Evolutionary conservation across 1,140 invertebrate species (phyloP), one percentile per base, ranked within the genome.

Genomic region (Maniola jurtina): DNA sequence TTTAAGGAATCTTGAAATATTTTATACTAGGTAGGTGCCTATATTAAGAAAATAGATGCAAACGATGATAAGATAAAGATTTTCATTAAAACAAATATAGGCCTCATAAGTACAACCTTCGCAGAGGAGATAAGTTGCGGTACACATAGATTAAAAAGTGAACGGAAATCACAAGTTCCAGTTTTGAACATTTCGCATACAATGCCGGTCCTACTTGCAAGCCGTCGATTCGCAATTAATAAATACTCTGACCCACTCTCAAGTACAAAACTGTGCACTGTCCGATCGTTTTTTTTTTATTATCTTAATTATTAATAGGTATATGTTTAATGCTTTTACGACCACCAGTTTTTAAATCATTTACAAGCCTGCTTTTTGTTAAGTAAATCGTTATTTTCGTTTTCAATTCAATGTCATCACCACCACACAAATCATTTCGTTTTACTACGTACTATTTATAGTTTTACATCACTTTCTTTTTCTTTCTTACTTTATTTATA

Each of bases 171-270:
- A 72, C 74, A 75, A 82, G 79, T 79, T 75, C 79, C 77, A 84
- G 68, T 81, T 83, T 77, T 66, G 56, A 75, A 64, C 56, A 79
- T 79, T 81, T 83, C 78, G 75, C 77, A 88, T 83, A 88, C 85
- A 88, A 88, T 86, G 76, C 75, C 68, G 74, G 68, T 71, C 73
- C 77, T 74, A 86, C 77, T 84, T 79, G 78, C 78, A 71, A 77
- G 75, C 79, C 79, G 74, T 69, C 71, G 76, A 83, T 87, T 83
- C 75, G 79, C 81, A 84, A 86, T 88, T 86, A 89, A 85, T 82
- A 84, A 84, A 83, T 66, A 72, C 67, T 71, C 66, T 83, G 85
- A 88, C 87, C 87, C 72, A 89, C 77, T 83, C 80, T 78, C 74
- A 64, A 16, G 42, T 58, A 69, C 59, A 71, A 83, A 69, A 25